Evolutionary conservation across 2,113 vertebrate genomes (phyloP).

Genomic region (Cololabis saira): DNA sequence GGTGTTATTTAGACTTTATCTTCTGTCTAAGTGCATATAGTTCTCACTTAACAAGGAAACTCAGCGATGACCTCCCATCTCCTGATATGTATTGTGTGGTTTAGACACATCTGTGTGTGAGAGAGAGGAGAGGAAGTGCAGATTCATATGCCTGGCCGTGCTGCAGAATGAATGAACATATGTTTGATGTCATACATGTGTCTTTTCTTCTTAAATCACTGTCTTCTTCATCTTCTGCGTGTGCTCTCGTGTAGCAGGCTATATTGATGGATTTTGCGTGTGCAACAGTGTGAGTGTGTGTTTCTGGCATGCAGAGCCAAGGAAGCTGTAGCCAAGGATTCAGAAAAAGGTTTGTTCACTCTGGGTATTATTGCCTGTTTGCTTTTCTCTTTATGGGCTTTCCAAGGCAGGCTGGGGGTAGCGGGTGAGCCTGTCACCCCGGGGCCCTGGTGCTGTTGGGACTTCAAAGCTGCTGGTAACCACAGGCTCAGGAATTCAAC

Average conservation of each 20-base stretch:
- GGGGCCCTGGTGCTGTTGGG: constrained; percentile 60
- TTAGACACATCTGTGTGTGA: no score
- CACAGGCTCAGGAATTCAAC: constrained; percentile 79
- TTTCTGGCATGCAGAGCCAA: constrained; percentile 31
- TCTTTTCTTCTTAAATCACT: constrained; percentile 24
- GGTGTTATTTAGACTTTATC: constrained; percentile 53
- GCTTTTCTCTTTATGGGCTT: constrained; percentile 78
- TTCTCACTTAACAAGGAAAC: constrained; percentile 47
- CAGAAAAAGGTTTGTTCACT: constrained; percentile 70
- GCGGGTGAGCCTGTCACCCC: constrained; percentile 65
- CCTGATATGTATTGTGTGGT: background rate
- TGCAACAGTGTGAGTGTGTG: constrained; percentile 7
- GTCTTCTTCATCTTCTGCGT: constrained; percentile 13
- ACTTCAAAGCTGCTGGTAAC: constrained; percentile 83
- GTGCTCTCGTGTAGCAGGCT: constrained; percentile 4
- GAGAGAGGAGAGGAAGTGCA: no score
- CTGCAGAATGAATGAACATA: constrained; percentile 4
- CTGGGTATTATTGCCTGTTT: constrained; percentile 74
- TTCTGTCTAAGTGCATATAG: constrained; percentile 52
- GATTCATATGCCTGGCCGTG: background rate
- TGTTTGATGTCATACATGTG: constrained; percentile 1
- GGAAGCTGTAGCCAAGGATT: constrained; percentile 49
- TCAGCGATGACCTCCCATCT: constrained; percentile 35
- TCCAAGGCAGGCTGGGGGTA: constrained; percentile 60
- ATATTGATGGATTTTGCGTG: constrained; percentile 1